A percentile compares a stretch with the other conserved stretches of the same genome.
Conservation (phyloP, 2,113 vertebrate genomes). For the Orientallactaga bullata region DNA sequence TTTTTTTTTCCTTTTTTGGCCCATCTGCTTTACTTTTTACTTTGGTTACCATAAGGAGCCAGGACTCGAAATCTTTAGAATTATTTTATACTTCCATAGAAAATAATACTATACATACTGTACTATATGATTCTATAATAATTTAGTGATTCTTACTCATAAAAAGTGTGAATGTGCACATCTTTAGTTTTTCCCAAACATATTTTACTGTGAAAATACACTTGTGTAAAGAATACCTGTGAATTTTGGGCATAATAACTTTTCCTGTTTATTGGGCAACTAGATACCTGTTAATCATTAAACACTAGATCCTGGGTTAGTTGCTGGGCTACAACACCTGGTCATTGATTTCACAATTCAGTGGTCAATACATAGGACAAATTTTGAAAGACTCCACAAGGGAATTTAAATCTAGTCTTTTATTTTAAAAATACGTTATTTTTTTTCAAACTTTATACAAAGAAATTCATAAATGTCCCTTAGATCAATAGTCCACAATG, state of each 20-base stretch:
- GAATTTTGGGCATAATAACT: not conserved
- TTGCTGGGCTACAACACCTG: not conserved
- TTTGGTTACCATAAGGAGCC: not conserved
- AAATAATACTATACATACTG: not conserved
- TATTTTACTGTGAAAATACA: slow-evolving; percentile 10
- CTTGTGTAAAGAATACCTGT: not conserved
- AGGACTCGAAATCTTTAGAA: not conserved
- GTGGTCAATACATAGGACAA: not conserved
- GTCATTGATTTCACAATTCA: not conserved
- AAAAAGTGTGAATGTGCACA: not conserved
- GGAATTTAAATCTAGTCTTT: not conserved
- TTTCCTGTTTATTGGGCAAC: slow-evolving; percentile 11
- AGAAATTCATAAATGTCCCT: not conserved
- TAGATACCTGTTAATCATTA: not conserved
- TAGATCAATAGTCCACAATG: not conserved
- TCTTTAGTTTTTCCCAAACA: slow-evolving; percentile 18
- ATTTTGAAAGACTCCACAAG: not conserved
- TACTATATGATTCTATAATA: not conserved
- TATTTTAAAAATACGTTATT: not conserved
- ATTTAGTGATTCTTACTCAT: not conserved
- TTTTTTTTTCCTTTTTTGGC: not conserved
- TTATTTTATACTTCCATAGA: slow-evolving; percentile 33
- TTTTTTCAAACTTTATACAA: not conserved
- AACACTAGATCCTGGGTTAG: not conserved
- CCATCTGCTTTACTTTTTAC: not conserved